Evolutionary conservation across 2,888 invertebrate species (phyloP), one percentile per base, ranked within the genome.

Genomic region (Oxycera nigricornis): DNA sequence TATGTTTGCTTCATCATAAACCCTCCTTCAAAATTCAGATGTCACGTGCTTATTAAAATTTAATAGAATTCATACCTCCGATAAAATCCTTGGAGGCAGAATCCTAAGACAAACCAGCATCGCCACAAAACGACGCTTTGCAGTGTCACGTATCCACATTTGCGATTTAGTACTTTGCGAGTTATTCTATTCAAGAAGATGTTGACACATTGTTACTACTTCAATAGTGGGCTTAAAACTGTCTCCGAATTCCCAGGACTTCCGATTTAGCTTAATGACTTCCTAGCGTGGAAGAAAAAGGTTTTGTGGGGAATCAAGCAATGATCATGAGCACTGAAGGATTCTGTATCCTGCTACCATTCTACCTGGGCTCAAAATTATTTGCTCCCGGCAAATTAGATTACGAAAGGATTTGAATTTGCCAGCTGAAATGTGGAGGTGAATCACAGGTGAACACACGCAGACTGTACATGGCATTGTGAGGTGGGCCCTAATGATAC

Each of bases 221-320:
- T 61, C 61, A 61, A 31, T 61, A 31, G 31, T 61, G 31, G 61
- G 61, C 17, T 61, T 17, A 31, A 61, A 26, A 31, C 31, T 7
- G 20, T 14, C 61, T 28, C 20, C 17, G 3, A 30, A 61, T 31
- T 61, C 20, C 14, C 35, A 20, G 31, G 31, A 31, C 24, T 65
- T 41, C 65, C 65, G 65, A 65, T 41, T 65, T 65, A 65, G 41
- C 65, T 65, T 65, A 65, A 65, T 65, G 65, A 65, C 41, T 22
- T 41, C 65, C 39, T 24, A 65, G 65, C 61, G 31, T 17, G 31
- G 35, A 31, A n/a, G 61, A 61, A 61, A 61, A 61, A 31, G 61
- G 61, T 17, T 31, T 31, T 31, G 61, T 22, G 14, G 57, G n/a
- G 28, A 26, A 26, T 9, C 57, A 26, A 57, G 28, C 57, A 57